phyloP scores from a whole-genome alignment of 2,113 vertebrate species.

The Brienomyrus longianalis region DNA sequence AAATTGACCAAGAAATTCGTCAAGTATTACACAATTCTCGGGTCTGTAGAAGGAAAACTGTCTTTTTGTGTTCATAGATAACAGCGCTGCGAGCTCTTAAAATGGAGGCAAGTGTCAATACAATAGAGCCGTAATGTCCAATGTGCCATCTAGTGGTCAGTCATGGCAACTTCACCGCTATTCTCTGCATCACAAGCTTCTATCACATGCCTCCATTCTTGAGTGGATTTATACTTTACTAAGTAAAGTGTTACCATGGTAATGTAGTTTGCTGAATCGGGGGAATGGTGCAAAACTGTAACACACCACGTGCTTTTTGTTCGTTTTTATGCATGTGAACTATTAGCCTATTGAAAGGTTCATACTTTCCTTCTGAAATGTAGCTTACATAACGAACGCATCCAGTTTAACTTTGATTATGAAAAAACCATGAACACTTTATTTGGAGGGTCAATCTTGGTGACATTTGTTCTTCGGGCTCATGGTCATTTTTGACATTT shows the following conservation, averaged over 20 bases:
- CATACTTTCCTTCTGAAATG: not conserved
- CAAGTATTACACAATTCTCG: too few relatives aligned
- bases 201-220: not conserved
- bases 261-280: not conserved
- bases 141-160: conserved; percentile 9
- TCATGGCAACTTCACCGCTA: not conserved
- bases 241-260: not conserved
- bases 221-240: not conserved
- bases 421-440: not conserved
- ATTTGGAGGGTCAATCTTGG: not conserved
- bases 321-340: not conserved
- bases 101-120: conserved; percentile 10
- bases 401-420: not conserved
- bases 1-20: not conserved
- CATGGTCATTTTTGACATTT: not conserved
- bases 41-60: not conserved
- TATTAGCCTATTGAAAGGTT: not conserved
- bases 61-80: not conserved
- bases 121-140: not conserved
- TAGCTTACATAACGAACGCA: not conserved
- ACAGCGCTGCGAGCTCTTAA: not conserved
- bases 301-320: not conserved
- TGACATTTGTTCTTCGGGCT: not conserved
- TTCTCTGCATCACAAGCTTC: not conserved
- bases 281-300: not conserved